Base-by-base conservation (phyloP, 2,888 invertebrate species). In the Diaprepes abbreviatus region DNA sequence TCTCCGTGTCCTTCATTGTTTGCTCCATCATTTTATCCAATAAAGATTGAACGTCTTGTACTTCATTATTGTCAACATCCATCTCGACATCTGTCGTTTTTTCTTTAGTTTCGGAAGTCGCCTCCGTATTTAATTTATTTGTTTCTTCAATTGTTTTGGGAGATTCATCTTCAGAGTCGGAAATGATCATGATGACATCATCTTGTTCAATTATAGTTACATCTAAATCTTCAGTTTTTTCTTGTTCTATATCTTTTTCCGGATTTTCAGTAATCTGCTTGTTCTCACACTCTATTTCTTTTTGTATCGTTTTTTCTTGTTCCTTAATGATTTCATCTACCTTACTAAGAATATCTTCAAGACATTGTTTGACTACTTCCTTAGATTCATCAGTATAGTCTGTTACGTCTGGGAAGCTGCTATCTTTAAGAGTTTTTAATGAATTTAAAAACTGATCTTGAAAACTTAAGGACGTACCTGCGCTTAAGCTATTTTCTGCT, bases 21-120 rank as follows among this genome's bases (percentile, higher is more conserved):
- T 84, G 81, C 73, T 84, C 83, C 85, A 86, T 85, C 73, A 86
- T 80, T 48, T 82, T 83, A 71, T 87, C 86, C 79, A 87, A 83
- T 62, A 74, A 63, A 57, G 72, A 57, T 54, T 76, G 76, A 14
- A 73, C 74, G 17, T 71, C 68, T 55, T 40, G 36, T 12, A 52
- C 33, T 10, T 60, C 38, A 16, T 36, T 28, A 19, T 12, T 52
- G 24, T 55, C 58, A 52, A 63, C 71, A 14, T 63, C 64, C 57
- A 66, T 50, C 33, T 54, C 40, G 16, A 9, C 21, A 14, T 43
- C 48, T 21, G 45, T 33, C 7, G 28, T 54, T 50, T 33, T 45
- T 10, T 66, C 62, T 17, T 67, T 45, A 3, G 9, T 16, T 66
- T 69, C 45, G 21, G 38, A 33, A 12, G 31, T 40, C 36, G 76